A percentile compares a stretch with the other conserved stretches of the same genome.
phyloP scores from a whole-genome alignment of 2,113 vertebrate species.

The Percopsis transmontana region DNA sequence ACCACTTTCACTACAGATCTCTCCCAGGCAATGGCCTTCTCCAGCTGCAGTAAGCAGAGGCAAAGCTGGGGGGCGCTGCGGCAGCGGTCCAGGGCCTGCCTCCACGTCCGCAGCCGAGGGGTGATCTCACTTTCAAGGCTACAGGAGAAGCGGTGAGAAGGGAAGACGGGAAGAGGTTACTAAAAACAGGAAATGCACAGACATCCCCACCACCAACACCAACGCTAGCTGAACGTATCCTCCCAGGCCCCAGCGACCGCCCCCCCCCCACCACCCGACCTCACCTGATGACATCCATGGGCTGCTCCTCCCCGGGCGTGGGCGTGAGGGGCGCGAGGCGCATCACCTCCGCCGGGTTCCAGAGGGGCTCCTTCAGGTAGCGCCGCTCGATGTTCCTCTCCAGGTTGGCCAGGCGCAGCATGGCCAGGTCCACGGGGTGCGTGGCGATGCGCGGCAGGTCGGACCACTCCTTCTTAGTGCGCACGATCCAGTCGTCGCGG shows the following conservation, averaged over 20 bases:
- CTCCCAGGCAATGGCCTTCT: slow-evolving; percentile 94
- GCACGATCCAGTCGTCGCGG: slow-evolving; percentile 85
- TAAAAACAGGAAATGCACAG: slow-evolving; percentile 1
- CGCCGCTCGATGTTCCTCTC: slow-evolving; percentile 93
- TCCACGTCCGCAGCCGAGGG: slow-evolving; percentile 87
- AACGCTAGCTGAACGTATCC: no score
- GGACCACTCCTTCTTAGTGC: slow-evolving; percentile 85
- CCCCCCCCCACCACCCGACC: neutral
- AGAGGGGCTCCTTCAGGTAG: slow-evolving; percentile 93
- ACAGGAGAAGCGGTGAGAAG: neutral
- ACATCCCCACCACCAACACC: neutral
- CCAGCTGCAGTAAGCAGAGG: slow-evolving; percentile 89
- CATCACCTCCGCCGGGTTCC: slow-evolving; percentile 88
- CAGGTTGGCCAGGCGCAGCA: slow-evolving; percentile 85
- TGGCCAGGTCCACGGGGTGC: slow-evolving; percentile 90
- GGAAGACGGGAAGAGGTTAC: neutral
- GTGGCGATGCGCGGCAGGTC: slow-evolving; percentile 80
- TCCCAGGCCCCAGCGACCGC: no score
- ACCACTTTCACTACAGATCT: slow-evolving; percentile 95
- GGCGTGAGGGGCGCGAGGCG: slow-evolving; percentile 80
- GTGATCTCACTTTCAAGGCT: slow-evolving; percentile 92
- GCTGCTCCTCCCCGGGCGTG: slow-evolving; percentile 70
- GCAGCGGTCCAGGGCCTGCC: slow-evolving; percentile 89
- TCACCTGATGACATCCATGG: slow-evolving; percentile 71
- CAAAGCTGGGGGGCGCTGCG: slow-evolving; percentile 90